Base-by-base conservation (phyloP, 2,113 vertebrate genomes). In the Corythornis vintsioides region DNA sequence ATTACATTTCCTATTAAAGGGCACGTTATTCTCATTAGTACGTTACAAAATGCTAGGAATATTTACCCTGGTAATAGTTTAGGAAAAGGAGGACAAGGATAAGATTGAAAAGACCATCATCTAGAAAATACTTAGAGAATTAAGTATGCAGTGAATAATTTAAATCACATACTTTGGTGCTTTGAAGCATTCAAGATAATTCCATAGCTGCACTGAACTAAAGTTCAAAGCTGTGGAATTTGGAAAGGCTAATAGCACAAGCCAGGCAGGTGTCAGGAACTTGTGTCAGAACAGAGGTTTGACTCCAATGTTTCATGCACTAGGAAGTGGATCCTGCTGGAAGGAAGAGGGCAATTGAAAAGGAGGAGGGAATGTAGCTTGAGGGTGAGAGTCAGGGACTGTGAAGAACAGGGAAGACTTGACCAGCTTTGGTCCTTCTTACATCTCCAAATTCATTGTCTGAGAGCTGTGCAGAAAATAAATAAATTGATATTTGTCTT, bases 351-450 rank as follows among this genome's bases (percentile, higher is more conserved):
- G 43, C 19, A 40, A 40, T 0, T 2, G 31, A 55, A 7, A 3
- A 29, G 7, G 21, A 40, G 29, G 13, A 64, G 53, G 40, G 17
- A 73, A 43, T 12, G 6, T 48, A 76, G 17, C 20, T 7, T 8
- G 18, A 86, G 31, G 4, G 28, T 29, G 43, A 40, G 33, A 72
- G 10, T 1, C 3, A 18, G 10, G 12, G 20, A 31, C 69, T n/a
- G 3, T 0, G 0, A 31, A 79, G 15, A 10, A 25, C 3, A 5
- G 15, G 25, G n/a, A 31, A n/a, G 48, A 14, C 9, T 17, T 48
- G 1, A 3, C 33, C 6, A 13, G 13, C n/a, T 5, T 67, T 43
- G 8, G 15, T 11, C 19, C 5, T 82, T 14, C 24, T 53, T 21
- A 4, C 4, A 15, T 6, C 20, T 86, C 15, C 28, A 48, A 16